Evolutionary conservation across 2,113 vertebrate genomes (phyloP).

Genomic region (Xiphophorus couchianus): DNA sequence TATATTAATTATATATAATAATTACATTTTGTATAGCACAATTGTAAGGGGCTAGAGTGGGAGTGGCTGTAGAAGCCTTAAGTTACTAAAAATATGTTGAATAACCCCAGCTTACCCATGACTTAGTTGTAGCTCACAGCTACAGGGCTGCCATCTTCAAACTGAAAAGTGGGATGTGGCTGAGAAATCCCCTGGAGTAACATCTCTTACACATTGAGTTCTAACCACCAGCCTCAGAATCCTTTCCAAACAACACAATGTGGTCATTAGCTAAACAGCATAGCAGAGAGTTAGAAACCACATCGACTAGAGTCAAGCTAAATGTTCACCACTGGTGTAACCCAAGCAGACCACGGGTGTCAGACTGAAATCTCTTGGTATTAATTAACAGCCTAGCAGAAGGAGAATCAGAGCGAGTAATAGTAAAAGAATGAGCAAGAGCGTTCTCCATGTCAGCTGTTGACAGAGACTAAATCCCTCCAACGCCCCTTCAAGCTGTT

Average conservation of each 20-base stretch:
- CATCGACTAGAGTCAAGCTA: conserved; percentile 44
- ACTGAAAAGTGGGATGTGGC: no score
- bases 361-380: conserved; percentile 37
- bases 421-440: conserved; percentile 32
- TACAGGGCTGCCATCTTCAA: no score
- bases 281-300: conserved; percentile 34
- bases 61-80: no score
- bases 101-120: no score
- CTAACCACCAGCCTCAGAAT: conserved; percentile 25
- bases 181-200: no score
- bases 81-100: no score
- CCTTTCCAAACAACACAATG: conserved; percentile 41
- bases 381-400: conserved; percentile 50
- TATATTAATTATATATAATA: no score
- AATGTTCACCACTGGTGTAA: conserved; percentile 38
- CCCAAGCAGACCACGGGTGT: conserved; percentile 27
- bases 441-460: conserved; percentile 26
- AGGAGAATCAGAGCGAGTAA: conserved; percentile 1
- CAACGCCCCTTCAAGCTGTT: conserved; percentile 62
- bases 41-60: no score
- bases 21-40: no score
- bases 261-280: conserved; percentile 39
- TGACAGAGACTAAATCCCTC: conserved; percentile 62
- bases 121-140: no score
- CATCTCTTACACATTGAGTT: no score